Conservation (phyloP, 2,888 invertebrate genomes). For the Drosophila quinaria region DNA sequence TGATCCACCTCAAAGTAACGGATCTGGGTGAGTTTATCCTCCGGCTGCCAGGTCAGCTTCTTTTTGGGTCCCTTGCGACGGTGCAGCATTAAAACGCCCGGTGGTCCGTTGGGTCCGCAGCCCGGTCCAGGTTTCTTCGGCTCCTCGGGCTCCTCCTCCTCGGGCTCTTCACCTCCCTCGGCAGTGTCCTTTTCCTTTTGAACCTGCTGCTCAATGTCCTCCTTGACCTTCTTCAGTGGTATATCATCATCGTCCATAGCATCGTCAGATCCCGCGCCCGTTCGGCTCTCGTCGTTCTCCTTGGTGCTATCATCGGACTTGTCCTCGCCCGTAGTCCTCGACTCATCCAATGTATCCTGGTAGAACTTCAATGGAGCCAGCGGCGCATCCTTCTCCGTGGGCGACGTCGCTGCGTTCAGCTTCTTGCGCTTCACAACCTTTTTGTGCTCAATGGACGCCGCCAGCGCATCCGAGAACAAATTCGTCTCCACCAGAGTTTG, state of each 20-base stretch:
- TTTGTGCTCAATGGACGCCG: constrained; percentile 90
- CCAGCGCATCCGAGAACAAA: constrained; percentile 96
- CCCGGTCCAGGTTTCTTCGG: constrained; percentile 84
- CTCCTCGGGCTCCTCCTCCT: constrained; percentile 68
- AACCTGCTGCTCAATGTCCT: constrained; percentile 84
- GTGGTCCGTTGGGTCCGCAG: constrained; percentile 88
- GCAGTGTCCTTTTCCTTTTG: constrained; percentile 70
- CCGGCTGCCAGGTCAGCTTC: constrained; percentile 93
- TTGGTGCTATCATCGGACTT: constrained; percentile 69
- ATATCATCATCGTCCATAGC: constrained; percentile 84
- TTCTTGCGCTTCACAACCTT: constrained; percentile 93
- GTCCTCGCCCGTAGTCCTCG: constrained; percentile 80
- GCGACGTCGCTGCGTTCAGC: constrained; percentile 86
- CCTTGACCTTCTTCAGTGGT: constrained; percentile 84
- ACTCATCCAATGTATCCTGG: constrained; percentile 93
- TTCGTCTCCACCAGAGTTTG: constrained; percentile 94
- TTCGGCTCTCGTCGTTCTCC: constrained; percentile 65
- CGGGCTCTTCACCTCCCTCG: constrained; percentile 47
- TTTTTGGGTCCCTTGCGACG: constrained; percentile 93
- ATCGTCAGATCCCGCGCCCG: constrained; percentile 68
- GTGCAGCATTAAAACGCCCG: constrained; percentile 90
- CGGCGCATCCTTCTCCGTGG: constrained; percentile 88
- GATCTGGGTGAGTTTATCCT: constrained; percentile 92
- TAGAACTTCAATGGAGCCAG: constrained; percentile 92
- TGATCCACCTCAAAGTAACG: constrained; percentile 98